phyloP scores from a whole-genome alignment of 2,888 invertebrate species.

The Cloeon dipterum region DNA sequence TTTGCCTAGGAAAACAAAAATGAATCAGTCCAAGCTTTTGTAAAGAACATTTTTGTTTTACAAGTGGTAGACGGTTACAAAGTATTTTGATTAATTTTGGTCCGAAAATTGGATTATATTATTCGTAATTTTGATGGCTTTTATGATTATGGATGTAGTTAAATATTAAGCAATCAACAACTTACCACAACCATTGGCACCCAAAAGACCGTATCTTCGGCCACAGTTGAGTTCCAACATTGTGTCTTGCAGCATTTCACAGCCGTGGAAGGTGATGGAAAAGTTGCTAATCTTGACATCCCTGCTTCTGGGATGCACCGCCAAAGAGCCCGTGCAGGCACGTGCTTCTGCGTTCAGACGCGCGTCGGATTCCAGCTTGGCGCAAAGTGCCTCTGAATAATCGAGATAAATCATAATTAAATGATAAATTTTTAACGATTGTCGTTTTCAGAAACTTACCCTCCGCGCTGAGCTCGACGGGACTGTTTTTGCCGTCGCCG shows the following conservation, averaged over 20 bases:
- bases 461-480: constrained; percentile 40
- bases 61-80: background rate
- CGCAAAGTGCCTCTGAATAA: constrained; percentile 52
- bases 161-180: background rate
- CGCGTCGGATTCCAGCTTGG: constrained; percentile 74
- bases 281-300: constrained; percentile 93
- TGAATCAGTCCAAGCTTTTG: background rate
- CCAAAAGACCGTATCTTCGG: constrained; percentile 85
- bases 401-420: background rate
- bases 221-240: constrained; percentile 93
- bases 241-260: constrained; percentile 87
- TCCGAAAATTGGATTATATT: background rate
- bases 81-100: background rate
- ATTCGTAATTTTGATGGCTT: too few species aligned
- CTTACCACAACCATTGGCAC: constrained; percentile 87
- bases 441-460: constrained; percentile 21
- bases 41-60: background rate
- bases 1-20: constrained; percentile 35
- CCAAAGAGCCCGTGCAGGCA: constrained; percentile 83
- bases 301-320: constrained; percentile 84
- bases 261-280: constrained; percentile 94
- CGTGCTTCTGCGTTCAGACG: constrained; percentile 81
- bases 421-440: background rate
- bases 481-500: constrained; percentile 27
- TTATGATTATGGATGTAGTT: too few species aligned